Percentiles rank a stretch among this genome's conserved stretches.
Evolutionary conservation across 2,888 invertebrate species (phyloP).

Genomic region (Coelogynopora nodosa): DNA sequence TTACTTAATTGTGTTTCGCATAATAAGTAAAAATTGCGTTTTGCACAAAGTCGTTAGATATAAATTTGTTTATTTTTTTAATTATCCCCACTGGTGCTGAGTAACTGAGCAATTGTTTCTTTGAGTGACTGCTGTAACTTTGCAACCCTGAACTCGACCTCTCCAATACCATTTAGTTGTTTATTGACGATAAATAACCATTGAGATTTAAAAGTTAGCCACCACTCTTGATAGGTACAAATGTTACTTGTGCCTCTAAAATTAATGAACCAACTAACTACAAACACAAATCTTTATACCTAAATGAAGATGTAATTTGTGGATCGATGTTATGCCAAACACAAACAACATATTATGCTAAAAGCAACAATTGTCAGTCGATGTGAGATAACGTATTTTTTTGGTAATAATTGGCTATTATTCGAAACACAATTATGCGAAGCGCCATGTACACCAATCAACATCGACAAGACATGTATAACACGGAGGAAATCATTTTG

Average conservation of each 20-base stretch:
- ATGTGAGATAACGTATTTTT: not conserved
- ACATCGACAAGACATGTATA: no score
- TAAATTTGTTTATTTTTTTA: no score
- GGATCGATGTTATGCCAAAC: not conserved
- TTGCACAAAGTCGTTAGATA: no score
- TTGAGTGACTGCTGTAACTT: not conserved
- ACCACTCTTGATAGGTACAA: not conserved
- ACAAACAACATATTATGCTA: not conserved
- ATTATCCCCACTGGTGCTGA: not conserved
- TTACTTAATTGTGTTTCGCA: no score
- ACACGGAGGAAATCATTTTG: no score
- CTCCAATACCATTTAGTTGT: not conserved
- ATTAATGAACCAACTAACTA: not conserved
- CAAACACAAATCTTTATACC: not conserved
- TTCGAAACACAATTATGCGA: no score
- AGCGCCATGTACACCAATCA: no score
- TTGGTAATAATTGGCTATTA: not conserved
- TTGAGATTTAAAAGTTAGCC: not conserved
- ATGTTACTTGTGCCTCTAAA: not conserved
- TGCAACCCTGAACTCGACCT: not conserved
- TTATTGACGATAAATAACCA: not conserved
- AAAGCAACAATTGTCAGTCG: not conserved
- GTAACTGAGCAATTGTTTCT: not conserved
- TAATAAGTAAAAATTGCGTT: no score
- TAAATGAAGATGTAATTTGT: not conserved